Conservation (phyloP, 2,113 vertebrate genomes). For the Donacobius atricapilla region DNA sequence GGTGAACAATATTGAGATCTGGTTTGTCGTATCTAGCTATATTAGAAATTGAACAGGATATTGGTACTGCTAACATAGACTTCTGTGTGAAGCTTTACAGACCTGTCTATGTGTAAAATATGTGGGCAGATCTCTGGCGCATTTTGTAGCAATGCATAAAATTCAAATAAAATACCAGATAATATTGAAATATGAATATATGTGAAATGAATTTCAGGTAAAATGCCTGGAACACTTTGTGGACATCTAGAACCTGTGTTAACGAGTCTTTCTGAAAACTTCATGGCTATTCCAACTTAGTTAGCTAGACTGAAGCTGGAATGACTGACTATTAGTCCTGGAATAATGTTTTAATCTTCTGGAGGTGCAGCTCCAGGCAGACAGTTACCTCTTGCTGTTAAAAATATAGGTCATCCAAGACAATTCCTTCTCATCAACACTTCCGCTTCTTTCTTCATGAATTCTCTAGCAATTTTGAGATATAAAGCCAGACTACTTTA, state of each 20-base stretch:
- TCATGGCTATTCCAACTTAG: background rate
- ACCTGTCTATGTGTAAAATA: background rate
- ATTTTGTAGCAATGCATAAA: background rate
- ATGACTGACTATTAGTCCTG: background rate
- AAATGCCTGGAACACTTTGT: background rate
- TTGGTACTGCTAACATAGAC: background rate
- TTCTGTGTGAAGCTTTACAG: background rate
- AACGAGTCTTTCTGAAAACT: background rate
- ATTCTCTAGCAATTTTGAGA: background rate
- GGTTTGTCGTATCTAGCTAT: background rate
- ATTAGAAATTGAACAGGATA: background rate
- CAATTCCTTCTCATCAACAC: background rate
- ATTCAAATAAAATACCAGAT: background rate
- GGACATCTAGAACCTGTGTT: fast-evolving
- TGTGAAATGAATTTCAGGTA: background rate
- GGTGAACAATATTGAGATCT: background rate
- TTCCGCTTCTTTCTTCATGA: background rate
- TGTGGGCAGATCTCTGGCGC: background rate
- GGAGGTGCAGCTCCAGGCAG: background rate
- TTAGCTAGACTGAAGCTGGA: background rate
- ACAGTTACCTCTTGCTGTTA: background rate
- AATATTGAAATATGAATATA: too few species aligned
- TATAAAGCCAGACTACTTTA: background rate
- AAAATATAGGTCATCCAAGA: background rate
- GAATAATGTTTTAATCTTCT: background rate